Base-by-base conservation (phyloP, 2,888 invertebrate species). In the Sipha maydis region DNA sequence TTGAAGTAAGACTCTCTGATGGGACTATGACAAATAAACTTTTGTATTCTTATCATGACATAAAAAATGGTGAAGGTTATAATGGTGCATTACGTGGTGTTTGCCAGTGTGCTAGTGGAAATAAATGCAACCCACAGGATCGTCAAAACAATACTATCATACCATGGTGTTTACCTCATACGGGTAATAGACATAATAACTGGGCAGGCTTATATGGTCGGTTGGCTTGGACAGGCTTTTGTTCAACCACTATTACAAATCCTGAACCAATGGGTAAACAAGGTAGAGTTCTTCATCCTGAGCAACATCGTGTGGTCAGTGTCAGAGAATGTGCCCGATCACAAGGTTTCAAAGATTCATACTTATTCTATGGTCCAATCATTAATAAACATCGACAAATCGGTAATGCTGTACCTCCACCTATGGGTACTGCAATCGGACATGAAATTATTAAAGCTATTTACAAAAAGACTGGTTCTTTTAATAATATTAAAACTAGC, bases 251-350 rank as follows among this genome's bases (percentile, higher is more conserved):
- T 0, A 94, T 96, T 89, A 95, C 95, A 48, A 97, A 97, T 92
- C 97, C 97, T 34, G 97, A 97, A 92, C 97, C 97, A 2, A 97
- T 97, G 96, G 96, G 96, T 90, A 97, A 97, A 93, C 96, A 96
- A 93, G 97, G 97, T 83, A 94, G 96, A 90, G 96, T 97, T 83
- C 92, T 97, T 90, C 97, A 97, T 92, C 97, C 97, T 5, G 94
- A 94, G 91, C 95, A 96, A 92, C 93, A 94, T 91, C 93, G 97
- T 89, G 95, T 97, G 0, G 96, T 97, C n/a, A 96, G 96, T 89
- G 96, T 97, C 21, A 92, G 97, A 21, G 97, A 97, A 92, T 97
- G 96, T 92, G 97, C 97, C 21, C 93, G 97, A 89, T 96, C 96
- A 38, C 97, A 97, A 92, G 97, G 96, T 89, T 97, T 97, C 92